Evolutionary conservation across 2,113 vertebrate species (phyloP).

Genomic region (Semnornis frantzii): DNA sequence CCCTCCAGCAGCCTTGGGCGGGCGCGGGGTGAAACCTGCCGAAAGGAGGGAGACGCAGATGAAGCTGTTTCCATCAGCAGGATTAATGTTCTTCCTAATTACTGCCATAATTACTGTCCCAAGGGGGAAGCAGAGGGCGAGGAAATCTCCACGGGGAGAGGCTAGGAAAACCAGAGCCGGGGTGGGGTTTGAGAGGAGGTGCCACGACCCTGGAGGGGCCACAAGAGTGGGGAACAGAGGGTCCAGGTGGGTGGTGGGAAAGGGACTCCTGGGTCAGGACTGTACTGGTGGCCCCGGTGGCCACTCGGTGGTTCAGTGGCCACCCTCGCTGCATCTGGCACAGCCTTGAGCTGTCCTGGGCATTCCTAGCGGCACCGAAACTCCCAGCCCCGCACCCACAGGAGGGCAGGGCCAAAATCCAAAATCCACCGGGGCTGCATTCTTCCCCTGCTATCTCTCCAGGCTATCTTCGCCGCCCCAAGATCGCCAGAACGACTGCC

Average conservation of each 20-base stretch:
- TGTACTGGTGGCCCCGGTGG: too few species aligned
- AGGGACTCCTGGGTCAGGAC: accelerated
- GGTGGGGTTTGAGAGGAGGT: background rate
- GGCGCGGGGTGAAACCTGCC: background rate
- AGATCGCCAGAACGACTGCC: accelerated
- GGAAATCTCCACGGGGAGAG: background rate
- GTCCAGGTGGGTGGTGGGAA: background rate
- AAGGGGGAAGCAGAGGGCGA: background rate
- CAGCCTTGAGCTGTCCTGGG: background rate
- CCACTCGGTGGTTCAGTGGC: background rate
- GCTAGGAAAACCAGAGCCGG: background rate
- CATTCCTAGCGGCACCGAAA: background rate
- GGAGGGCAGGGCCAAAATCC: background rate
- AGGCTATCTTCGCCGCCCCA: accelerated
- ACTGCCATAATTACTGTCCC: background rate
- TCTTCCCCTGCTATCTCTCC: background rate
- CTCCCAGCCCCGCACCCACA: background rate
- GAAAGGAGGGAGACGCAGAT: background rate
- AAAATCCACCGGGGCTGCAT: background rate
- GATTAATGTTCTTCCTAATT: constrained; percentile 38
- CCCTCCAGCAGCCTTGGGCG: background rate
- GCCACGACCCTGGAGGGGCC: background rate
- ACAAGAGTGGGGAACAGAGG: background rate
- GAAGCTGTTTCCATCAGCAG: constrained; percentile 17
- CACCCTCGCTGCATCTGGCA: accelerated